Evolutionary conservation across 2,113 vertebrate genomes (phyloP).

Genomic region (Toxotes jaculatrix): DNA sequence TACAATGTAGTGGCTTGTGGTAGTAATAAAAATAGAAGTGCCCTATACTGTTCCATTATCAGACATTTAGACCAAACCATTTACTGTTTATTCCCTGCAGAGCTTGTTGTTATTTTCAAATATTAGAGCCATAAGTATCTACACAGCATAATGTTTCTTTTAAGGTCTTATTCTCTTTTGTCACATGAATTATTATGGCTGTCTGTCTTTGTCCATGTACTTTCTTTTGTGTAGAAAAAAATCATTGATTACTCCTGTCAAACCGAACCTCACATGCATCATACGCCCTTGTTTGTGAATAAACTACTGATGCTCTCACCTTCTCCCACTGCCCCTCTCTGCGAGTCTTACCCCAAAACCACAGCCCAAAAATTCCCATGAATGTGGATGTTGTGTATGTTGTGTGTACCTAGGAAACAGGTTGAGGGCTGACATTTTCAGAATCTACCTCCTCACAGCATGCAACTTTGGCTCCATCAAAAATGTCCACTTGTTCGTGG

Average conservation of each 20-base stretch:
- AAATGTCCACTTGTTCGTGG: conserved; percentile 11
- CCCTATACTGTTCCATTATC: background rate
- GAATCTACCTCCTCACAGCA: conserved; percentile 22
- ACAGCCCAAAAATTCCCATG: conserved; percentile 29
- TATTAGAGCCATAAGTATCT: background rate
- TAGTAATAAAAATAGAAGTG: background rate
- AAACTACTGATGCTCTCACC: conserved; percentile 1
- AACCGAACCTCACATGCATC: conserved; percentile 8
- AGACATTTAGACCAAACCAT: background rate
- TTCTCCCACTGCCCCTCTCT: conserved; percentile 22
- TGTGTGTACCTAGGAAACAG: conserved; percentile 23
- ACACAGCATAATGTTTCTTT: background rate
- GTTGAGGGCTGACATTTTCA: conserved; percentile 39
- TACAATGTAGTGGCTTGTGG: background rate
- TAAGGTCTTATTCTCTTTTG: background rate
- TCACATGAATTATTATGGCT: background rate
- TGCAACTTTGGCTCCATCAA: conserved; percentile 29
- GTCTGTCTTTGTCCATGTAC: background rate
- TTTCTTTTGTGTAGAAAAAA: conserved; percentile 1
- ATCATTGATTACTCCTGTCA: background rate
- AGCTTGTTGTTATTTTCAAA: conserved; percentile 1
- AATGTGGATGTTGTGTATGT: conserved; percentile 38
- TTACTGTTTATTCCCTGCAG: conserved; percentile 1
- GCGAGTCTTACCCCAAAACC: conserved; percentile 36
- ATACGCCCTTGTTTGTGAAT: conserved; percentile 10